A percentile compares a stretch with the other conserved stretches of the same genome.
These are phyloP conservation scores for Mohoua ochrocephala DNA, from an alignment of 2,113 vertebrate species.

Conservation along the genomic window DNA sequence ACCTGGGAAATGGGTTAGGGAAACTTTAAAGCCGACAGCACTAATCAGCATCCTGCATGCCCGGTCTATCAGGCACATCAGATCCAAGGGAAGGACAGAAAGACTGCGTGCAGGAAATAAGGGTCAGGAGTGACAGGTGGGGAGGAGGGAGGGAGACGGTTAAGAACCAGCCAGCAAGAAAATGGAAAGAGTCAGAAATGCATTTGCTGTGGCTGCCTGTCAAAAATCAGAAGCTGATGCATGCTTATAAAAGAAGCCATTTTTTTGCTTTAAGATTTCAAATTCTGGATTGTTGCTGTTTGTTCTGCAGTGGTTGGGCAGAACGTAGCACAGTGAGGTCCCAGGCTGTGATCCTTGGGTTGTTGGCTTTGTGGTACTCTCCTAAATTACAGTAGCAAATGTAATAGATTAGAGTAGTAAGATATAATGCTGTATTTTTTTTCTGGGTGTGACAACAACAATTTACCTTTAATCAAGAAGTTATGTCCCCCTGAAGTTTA, in stretches of 20 bases:
- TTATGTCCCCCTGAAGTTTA: background rate
- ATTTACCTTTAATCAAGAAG: background rate
- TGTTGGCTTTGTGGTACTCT: background rate
- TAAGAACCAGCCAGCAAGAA: background rate
- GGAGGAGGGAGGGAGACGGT: background rate
- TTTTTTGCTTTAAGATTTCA: background rate
- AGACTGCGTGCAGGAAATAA: background rate
- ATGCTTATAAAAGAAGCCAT: background rate
- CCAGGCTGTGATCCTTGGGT: background rate
- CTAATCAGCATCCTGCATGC: background rate
- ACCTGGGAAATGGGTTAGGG: background rate
- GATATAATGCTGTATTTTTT: background rate
- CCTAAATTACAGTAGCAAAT: background rate
- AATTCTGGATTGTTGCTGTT: background rate
- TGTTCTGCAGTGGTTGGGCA: background rate
- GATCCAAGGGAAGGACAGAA: slow-evolving; percentile 1
- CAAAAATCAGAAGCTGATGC: background rate
- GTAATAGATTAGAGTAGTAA: background rate
- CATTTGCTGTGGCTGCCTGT: slow-evolving; percentile 10
- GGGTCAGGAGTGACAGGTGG: background rate
- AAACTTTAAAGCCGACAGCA: background rate
- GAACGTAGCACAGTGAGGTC: background rate
- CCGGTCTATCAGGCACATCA: background rate
- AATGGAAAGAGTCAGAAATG: background rate
- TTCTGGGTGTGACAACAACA: background rate